phyloP scores from a whole-genome alignment of 2,888 invertebrate genomes.

The Heliconius hortense region DNA sequence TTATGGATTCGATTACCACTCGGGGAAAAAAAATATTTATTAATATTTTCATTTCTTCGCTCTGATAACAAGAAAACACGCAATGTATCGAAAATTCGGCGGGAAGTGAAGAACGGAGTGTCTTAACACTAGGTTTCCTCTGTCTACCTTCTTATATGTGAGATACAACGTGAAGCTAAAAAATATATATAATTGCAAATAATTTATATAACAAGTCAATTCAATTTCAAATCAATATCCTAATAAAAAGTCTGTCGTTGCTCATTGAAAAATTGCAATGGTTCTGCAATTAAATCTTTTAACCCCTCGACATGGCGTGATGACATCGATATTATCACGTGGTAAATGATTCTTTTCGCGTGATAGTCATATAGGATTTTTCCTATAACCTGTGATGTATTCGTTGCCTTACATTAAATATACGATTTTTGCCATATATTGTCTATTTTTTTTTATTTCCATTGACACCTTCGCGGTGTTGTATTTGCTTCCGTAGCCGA shows the following conservation, averaged over 20 bases:
- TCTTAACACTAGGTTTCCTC: too few species aligned
- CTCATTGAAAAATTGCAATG: conserved; percentile 13
- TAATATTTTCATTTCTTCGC: too few species aligned
- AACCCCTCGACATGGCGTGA: conserved; percentile 12
- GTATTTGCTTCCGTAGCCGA: too few species aligned
- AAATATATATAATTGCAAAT: not conserved
- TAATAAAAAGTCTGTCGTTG: conserved; percentile 4
- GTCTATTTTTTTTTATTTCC: too few species aligned
- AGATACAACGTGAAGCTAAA: too few species aligned
- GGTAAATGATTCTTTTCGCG: conserved; percentile 3
- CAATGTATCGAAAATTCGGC: too few species aligned
- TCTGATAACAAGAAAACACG: too few species aligned
- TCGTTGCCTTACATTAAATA: not conserved
- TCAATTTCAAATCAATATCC: not conserved
- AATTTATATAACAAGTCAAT: not conserved
- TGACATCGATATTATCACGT: conserved; percentile 1
- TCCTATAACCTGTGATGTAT: not conserved
- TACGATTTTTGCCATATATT: not conserved
- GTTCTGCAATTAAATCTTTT: conserved; percentile 12
- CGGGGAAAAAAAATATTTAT: not conserved
- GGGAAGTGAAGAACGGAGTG: too few species aligned
- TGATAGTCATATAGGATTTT: not conserved
- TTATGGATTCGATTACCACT: too few species aligned
- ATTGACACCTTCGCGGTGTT: too few species aligned
- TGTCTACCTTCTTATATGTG: too few species aligned